Evolutionary conservation across 1,140 invertebrate genomes (phyloP).

Genomic region (Sinonovacula constricta): DNA sequence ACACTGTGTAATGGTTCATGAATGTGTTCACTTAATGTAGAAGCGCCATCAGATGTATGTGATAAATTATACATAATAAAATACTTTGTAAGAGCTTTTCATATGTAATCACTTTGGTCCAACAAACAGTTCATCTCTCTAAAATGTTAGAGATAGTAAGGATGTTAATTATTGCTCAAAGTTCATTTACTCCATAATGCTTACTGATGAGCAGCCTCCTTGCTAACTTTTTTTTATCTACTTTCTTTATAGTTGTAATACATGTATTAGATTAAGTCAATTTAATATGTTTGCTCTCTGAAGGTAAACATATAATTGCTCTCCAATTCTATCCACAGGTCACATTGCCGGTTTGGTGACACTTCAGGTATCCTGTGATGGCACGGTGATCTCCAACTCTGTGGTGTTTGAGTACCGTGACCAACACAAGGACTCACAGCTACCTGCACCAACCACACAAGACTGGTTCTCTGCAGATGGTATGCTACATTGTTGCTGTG

Average conservation of each 20-base stretch:
- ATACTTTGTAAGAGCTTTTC: too few relatives aligned
- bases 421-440: conserved; percentile 18
- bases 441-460: neutral
- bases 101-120: too few relatives aligned
- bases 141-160: too few relatives aligned
- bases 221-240: neutral
- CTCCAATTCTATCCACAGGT: conserved; percentile 81
- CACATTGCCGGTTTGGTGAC: conserved; percentile 93
- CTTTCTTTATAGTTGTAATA: conserved; percentile 24
- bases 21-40: too few relatives aligned
- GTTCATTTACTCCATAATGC: neutral
- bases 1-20: too few relatives aligned
- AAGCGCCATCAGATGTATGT: too few relatives aligned
- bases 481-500: too few relatives aligned
- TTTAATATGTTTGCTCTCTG: neutral
- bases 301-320: conserved; percentile 1
- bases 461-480: conserved; percentile 62
- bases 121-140: too few relatives aligned
- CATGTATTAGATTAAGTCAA: neutral
- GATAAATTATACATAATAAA: too few relatives aligned
- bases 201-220: neutral
- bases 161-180: neutral
- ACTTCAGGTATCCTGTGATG: conserved; percentile 93
- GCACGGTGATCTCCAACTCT: conserved; percentile 93
- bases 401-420: conserved; percentile 94